phyloP scores from a whole-genome alignment of 2,888 invertebrate species.

The Amblyjoppa proteus region DNA sequence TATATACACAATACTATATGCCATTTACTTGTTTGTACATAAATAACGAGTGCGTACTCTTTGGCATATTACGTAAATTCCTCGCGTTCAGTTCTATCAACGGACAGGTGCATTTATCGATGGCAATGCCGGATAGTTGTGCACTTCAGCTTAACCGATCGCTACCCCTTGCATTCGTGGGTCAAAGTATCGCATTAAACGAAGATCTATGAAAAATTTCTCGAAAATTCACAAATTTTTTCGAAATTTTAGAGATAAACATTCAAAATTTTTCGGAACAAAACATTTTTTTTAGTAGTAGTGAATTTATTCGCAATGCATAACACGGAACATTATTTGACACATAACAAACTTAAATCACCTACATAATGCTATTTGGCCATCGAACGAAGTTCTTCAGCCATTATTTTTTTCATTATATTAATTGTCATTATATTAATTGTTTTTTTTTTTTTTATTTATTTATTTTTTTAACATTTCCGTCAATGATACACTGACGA shows the following conservation, averaged over 20 bases:
- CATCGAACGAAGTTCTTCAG: no score
- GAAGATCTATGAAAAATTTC: not conserved
- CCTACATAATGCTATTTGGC: no score
- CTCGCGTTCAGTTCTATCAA: not conserved
- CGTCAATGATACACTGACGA: not conserved
- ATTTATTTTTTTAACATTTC: not conserved
- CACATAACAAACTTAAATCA: no score
- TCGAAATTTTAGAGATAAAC: not conserved
- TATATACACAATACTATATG: conserved; percentile 10
- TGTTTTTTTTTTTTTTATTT: no score
- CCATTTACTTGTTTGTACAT: conserved; percentile 28
- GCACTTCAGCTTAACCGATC: no score
- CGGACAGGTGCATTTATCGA: no score
- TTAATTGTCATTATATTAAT: no score
- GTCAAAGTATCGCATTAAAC: no score
- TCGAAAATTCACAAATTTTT: not conserved
- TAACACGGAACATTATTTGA: no score
- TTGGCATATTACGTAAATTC: conserved; percentile 41
- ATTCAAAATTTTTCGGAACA: not conserved
- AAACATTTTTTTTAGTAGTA: no score
- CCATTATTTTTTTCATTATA: not conserved
- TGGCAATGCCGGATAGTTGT: no score
- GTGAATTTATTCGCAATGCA: not conserved
- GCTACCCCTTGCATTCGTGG: no score
- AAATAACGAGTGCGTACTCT: conserved; percentile 25